Evolutionary conservation across 1,140 invertebrate genomes (phyloP).

Genomic region (Danaus plexippus): DNA sequence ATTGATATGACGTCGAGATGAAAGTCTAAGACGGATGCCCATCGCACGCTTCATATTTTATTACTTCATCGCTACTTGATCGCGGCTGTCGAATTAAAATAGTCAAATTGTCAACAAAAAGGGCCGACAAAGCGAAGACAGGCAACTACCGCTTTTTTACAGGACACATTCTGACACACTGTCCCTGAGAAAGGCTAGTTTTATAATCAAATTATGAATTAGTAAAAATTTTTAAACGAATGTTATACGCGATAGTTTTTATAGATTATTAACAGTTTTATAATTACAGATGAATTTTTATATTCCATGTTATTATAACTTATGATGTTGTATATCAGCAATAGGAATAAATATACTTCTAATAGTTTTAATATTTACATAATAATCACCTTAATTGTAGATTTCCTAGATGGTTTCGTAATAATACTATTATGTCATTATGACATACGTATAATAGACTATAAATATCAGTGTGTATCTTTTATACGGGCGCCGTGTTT

Average conservation of each 20-base stretch:
- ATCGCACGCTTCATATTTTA: constrained; percentile 36
- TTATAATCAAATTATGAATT: background rate
- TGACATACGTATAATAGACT: no score
- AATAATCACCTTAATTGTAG: no score
- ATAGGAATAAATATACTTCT: no score
- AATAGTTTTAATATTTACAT: no score
- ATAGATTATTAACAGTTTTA: no score
- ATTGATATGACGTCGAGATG: constrained; percentile 4
- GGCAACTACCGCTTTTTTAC: constrained; percentile 41
- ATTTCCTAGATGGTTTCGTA: no score
- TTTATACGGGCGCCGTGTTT: constrained; percentile 42
- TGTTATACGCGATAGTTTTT: no score
- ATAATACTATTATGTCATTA: no score
- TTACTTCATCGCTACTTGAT: constrained; percentile 55
- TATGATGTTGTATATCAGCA: no score
- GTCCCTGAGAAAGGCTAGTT: background rate
- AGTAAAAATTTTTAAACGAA: constrained; percentile 2
- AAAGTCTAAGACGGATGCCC: constrained; percentile 12
- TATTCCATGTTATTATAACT: no score
- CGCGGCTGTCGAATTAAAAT: constrained; percentile 56
- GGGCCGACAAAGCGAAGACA: constrained; percentile 51
- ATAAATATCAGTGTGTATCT: constrained; percentile 27
- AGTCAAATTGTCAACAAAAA: constrained; percentile 55
- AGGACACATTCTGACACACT: constrained; percentile 18
- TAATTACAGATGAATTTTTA: no score